Conservation (phyloP, 1,140 invertebrate genomes). For the Mamestra configurata region DNA sequence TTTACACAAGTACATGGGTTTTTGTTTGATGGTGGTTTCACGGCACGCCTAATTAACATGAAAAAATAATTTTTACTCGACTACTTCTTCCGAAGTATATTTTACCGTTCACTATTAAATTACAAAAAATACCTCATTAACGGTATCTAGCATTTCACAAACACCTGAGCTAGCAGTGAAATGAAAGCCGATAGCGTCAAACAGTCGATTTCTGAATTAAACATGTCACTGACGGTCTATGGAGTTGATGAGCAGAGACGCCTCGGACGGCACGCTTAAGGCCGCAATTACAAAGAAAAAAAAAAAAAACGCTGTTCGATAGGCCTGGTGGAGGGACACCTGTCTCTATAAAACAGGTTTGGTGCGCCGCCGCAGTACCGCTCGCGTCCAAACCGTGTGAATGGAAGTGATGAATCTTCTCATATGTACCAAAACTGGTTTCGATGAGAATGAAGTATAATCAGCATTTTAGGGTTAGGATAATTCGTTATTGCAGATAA, state of each 20-base stretch:
- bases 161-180: constrained; percentile 15
- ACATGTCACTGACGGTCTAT: constrained; percentile 14
- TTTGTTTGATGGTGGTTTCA: neutral
- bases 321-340: constrained; percentile 64
- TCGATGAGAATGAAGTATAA: constrained; percentile 63
- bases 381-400: constrained; percentile 73
- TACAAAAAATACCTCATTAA: constrained; percentile 2
- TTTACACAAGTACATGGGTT: constrained; percentile 6
- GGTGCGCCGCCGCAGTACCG: constrained; percentile 47
- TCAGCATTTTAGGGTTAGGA: constrained; percentile 51
- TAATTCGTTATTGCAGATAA: constrained; percentile 32
- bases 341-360: constrained; percentile 80
- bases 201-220: constrained; percentile 49
- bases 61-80: constrained; percentile 13
- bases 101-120: neutral
- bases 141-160: constrained; percentile 11
- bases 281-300: constrained; percentile 59
- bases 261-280: constrained; percentile 53
- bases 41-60: constrained; percentile 24
- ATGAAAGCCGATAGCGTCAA: constrained; percentile 37
- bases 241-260: constrained; percentile 36
- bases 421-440: constrained; percentile 73
- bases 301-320: constrained; percentile 58
- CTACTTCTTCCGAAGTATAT: constrained; percentile 6
- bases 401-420: constrained; percentile 77